Conservation (phyloP, 2,888 invertebrate genomes). For the Lithophane socia region DNA sequence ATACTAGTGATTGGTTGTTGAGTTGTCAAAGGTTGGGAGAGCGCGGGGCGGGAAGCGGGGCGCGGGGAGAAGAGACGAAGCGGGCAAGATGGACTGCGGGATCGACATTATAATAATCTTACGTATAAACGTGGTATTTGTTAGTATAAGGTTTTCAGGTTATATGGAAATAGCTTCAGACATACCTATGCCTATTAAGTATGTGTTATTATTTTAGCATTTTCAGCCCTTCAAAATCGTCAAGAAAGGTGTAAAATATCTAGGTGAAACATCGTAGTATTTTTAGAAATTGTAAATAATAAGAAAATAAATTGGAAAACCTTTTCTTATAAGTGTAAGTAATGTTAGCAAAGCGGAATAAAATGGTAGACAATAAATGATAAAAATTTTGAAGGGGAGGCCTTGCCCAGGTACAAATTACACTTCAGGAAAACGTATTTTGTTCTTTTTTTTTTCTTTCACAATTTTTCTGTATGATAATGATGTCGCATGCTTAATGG, state of each 20-base stretch:
- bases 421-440: neutral
- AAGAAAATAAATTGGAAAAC: neutral
- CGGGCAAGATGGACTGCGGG: conserved; percentile 73
- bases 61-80: conserved; percentile 70
- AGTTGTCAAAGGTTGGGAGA: conserved; percentile 85
- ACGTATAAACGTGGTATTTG: conserved; percentile 62
- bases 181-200: neutral
- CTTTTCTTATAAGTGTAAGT: neutral
- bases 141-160: conserved; percentile 65
- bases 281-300: conserved; percentile 6
- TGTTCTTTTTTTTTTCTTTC: neutral
- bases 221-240: conserved; percentile 32
- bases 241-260: conserved; percentile 22
- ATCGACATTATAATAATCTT: conserved; percentile 58
- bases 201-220: conserved; percentile 24
- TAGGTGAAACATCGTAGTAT: neutral
- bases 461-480: neutral
- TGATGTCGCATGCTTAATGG: too few species aligned
- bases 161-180: conserved; percentile 28
- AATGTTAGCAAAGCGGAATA: neutral
- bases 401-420: too few species aligned
- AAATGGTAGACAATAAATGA: neutral
- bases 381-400: neutral
- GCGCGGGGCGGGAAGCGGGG: conserved; percentile 75
- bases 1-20: conserved; percentile 84